Base-by-base conservation (phyloP, 2,797 vertebrate genomes). In the Arremon aurantiirostris region DNA sequence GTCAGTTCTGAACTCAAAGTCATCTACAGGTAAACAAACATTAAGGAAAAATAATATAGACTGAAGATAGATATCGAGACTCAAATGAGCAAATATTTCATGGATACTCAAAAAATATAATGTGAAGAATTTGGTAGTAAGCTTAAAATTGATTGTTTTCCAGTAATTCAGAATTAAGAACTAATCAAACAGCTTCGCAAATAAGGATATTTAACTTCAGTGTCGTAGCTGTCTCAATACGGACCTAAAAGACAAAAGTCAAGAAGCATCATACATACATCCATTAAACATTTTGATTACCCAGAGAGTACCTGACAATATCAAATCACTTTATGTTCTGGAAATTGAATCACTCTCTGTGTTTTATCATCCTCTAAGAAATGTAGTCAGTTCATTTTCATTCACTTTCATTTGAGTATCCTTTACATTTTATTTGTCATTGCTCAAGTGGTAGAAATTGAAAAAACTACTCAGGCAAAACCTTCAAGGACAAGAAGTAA, bases 201-300 rank as follows among this genome's bases (percentile, higher is more conserved):
- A 6, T 21, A 79, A 99, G 99, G 99, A 99, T 99, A 99, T 99
- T 98, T 95, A 99, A 98, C 98, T 99, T 99, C 95, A 99, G 97
- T 28, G 99, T 99, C 10, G 99, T 99, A 61, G 99, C 99, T 6
- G 99, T 98, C 97, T 99, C 99, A 75, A 99, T 99, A 86, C 99
- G 99, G 57, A 99, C 99, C 99, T 99, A 93, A 86, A 97, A 97
- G 49, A 77, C 32, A 91, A 49, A 47, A 97, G 42, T 27, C 17
- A 94, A 85, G 22, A 83, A 44, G 18, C 44, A 59, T 42, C 16
- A 93, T 0, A 1, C 12, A 56, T 18, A 60, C 0, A 0, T 11
- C 37, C 13, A 75, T 42, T 68, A 57, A 82, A 53, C 12, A 76
- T 53, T 73, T 49, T 76, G 4, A 70, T 63, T 66, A 76, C 24